Conservation (phyloP, 2,797 vertebrate species). For the Lepilemur ruficaudatus region DNA sequence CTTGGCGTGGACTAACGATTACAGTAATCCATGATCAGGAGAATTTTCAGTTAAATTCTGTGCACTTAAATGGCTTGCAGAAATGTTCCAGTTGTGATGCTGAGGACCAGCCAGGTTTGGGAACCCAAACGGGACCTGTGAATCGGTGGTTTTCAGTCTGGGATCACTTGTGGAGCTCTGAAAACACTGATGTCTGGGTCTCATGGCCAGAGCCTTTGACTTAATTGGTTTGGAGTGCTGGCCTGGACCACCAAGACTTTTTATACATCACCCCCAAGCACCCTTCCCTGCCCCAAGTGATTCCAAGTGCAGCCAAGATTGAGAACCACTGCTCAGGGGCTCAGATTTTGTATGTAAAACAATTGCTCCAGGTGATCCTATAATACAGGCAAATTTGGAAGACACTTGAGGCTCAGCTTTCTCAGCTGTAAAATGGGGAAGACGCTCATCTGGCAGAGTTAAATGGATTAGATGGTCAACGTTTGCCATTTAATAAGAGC, state of each 20-base stretch:
- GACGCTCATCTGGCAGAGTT: not conserved
- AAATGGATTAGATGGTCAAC: not conserved
- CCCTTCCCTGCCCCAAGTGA: not conserved
- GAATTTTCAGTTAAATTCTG: not conserved
- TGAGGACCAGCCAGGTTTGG: too few relatives aligned
- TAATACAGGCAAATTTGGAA: not conserved
- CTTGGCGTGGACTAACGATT: not conserved
- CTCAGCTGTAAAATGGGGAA: not conserved
- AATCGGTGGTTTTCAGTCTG: not conserved
- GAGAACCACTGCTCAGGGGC: not conserved
- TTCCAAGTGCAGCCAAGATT: not conserved
- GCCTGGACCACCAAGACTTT: not conserved
- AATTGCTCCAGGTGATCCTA: not conserved
- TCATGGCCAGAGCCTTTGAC: not conserved
- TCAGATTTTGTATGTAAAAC: not conserved
- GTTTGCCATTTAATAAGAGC: too few relatives aligned
- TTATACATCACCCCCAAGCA: accelerated
- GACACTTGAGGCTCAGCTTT: not conserved
- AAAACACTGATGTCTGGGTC: not conserved
- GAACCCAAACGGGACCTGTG: too few relatives aligned
- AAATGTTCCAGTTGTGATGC: not conserved
- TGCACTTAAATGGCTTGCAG: not conserved
- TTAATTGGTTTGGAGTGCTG: not conserved
- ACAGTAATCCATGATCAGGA: too few relatives aligned
- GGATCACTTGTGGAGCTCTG: not conserved